Base-by-base conservation (phyloP, 2,797 vertebrate genomes). In the Alosa sapidissima region DNA sequence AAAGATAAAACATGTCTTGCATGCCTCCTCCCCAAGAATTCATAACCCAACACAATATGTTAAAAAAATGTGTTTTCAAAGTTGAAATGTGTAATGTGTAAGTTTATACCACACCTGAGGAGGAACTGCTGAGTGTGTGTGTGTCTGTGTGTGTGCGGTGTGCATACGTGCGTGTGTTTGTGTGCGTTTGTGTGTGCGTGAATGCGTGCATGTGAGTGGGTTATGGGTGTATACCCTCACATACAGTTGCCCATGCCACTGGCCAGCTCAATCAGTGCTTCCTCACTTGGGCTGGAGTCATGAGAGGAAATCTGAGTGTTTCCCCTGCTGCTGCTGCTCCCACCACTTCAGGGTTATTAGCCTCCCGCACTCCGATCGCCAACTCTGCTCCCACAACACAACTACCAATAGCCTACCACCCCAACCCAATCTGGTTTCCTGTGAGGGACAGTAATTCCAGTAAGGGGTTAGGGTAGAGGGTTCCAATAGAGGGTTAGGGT, bases 111-210 rank as follows among this genome's bases (percentile, higher is more conserved):
- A 6, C 55, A 6, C 19, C 19, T 21, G 4, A 58, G 7, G 21
- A 58, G 2, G n/a, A 62, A 24, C 11, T 6, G 24, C 0, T 28
- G 62, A 41, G 65, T 72, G 65, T 75, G 68, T 75, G 68, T 75
- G 33, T 75, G 68, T 75, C 13, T 75, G 68, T 75, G 68, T 41
- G 36, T 45, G 68, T 75, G 36, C 19, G 68, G 68, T 75, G 68
- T 45, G 68, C 45, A 36, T 41, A 13, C 41, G 65, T 36, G 62
- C 9, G 62, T 68, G 62, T 60, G 58, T n/a, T 2, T 21, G n/a
- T 13, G 52, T 54, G 52, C 52, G 13, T 16, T 11, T 16, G n/a
- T 24, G 60, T 62, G 60, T 62, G 21, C 24, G 60, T 54, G n/a
- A 0, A 21, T 62, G 60, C n/a, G 5, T 62, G 60, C 9, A 24